Base-by-base conservation (phyloP, 1,140 invertebrate genomes). In the Philaenus spumarius region DNA sequence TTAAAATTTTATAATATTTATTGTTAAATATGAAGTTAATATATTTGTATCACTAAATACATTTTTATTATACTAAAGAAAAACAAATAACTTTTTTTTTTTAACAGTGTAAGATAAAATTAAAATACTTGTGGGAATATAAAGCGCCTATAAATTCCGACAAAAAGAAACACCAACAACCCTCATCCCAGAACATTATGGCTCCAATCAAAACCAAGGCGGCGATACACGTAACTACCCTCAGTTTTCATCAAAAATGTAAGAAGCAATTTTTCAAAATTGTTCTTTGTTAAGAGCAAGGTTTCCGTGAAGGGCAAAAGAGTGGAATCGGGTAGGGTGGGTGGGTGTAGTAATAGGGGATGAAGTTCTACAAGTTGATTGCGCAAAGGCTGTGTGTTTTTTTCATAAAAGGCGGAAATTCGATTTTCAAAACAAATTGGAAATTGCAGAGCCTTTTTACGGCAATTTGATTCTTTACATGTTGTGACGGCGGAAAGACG, bases 181-280 rank as follows among this genome's bases (percentile, higher is more conserved):
- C n/a, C n/a, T 30, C 26, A 4, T 30, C 26, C 26, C 26, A 30
- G 9, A 30, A 30, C 26, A 30, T n/a, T n/a, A n/a, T n/a, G n/a
- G n/a, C 26, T 3, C 26, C 26, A 9, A 3, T 30, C 26, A 30
- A 30, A 30, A 30, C 26, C 26, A 30, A 9, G 3, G 9, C 26
- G 3, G 9, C 26, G 26, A 4, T 30, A 30, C 9, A 30, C 3
- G 9, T 30, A 30, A 30, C 50, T 35, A 53, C 37, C 30, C 35
- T 35, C 6, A 11, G 30, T 14, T 39, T 37, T 37, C 50, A 53
- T 53, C 35, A 53, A 53, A 30, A 53, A 53, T 53, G 30, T 35
- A 53, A 53, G 50, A 53, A 53, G 50, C 50, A 53, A 53, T 53
- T 53, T 53, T 53, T 53, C 50, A 53, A 53, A 53, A 53, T 35